Evolutionary conservation across 2,113 vertebrate genomes (phyloP).

Genomic region (Corythoichthys intestinalis): DNA sequence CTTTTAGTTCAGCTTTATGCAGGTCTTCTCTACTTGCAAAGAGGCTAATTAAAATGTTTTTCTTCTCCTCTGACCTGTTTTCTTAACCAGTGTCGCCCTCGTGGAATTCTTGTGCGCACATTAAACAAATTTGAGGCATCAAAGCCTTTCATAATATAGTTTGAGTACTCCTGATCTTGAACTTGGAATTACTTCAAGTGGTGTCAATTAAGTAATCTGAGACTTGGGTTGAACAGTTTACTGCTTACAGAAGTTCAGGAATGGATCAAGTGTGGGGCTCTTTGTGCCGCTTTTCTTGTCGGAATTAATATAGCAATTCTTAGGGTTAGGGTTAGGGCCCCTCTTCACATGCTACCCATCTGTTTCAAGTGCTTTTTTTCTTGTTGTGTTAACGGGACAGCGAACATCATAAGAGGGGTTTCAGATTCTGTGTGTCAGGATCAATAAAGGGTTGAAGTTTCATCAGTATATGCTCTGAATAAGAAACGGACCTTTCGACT

Average conservation of each 20-base stretch:
- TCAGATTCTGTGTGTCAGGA: constrained; percentile 16
- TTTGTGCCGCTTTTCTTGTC: constrained; percentile 48
- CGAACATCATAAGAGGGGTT: constrained; percentile 21
- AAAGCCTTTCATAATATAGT: constrained; percentile 42
- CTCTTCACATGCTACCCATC: constrained; percentile 53
- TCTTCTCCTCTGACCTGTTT: neutral
- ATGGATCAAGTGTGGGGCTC: constrained; percentile 42
- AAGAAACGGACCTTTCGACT: neutral
- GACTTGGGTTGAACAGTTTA: constrained; percentile 45
- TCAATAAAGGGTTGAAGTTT: constrained; percentile 27
- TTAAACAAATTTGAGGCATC: constrained; percentile 19
- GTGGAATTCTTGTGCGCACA: neutral
- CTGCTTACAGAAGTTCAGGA: constrained; percentile 48
- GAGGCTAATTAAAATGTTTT: constrained; percentile 1
- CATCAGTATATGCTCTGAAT: constrained; percentile 19
- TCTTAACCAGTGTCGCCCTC: neutral
- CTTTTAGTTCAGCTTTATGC: neutral
- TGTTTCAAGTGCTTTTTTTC: constrained; percentile 43
- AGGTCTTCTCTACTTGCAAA: neutral
- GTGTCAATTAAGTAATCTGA: constrained; percentile 59
- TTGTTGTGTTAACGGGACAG: constrained; percentile 45
- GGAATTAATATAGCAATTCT: constrained; percentile 51
- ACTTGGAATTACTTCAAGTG: constrained; percentile 44
- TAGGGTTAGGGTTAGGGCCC: constrained; percentile 6
- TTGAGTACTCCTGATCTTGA: constrained; percentile 40